A percentile compares a stretch with the other conserved stretches of the same genome.
These are phyloP conservation scores for Amiota mariae DNA, from an alignment of 2,888 invertebrate genomes.

Conservation along the genomic window DNA sequence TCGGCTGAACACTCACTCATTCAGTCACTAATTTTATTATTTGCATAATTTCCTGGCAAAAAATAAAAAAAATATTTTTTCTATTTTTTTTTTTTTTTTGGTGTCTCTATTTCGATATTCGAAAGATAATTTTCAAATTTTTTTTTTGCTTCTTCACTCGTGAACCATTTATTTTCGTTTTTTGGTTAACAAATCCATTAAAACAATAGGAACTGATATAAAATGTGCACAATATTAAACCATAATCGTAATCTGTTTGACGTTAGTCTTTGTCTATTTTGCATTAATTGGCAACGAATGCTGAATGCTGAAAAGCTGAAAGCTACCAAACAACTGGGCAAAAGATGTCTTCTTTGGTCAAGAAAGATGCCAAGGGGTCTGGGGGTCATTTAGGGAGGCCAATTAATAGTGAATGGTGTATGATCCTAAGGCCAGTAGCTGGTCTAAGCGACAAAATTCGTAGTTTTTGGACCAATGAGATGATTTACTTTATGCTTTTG, in stretches of 20 bases:
- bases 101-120: not conserved
- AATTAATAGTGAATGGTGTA: not conserved
- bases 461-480: slow-evolving; percentile 16
- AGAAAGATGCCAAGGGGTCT: not conserved
- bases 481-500: slow-evolving; percentile 37
- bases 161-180: slow-evolving; percentile 4
- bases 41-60: slow-evolving; percentile 33
- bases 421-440: not conserved
- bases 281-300: slow-evolving; percentile 18
- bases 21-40: not conserved
- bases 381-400: not conserved
- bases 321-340: too few species aligned
- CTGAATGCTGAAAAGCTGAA: too few species aligned
- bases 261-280: slow-evolving; percentile 11
- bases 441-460: not conserved
- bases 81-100: not conserved
- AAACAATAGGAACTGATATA: slow-evolving; percentile 26
- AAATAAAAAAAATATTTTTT: slow-evolving; percentile 19
- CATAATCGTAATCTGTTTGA: slow-evolving; percentile 16
- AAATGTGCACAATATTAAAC: slow-evolving; percentile 21
- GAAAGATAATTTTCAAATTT: too few species aligned
- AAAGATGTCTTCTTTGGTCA: not conserved
- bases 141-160: not conserved
- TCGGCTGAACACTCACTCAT: not conserved
- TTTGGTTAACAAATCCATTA: slow-evolving; percentile 24